A percentile compares a stretch with the other conserved stretches of the same genome.
phyloP scores from a whole-genome alignment of 2,113 vertebrate genomes.

The Sapayoa aenigma region DNA sequence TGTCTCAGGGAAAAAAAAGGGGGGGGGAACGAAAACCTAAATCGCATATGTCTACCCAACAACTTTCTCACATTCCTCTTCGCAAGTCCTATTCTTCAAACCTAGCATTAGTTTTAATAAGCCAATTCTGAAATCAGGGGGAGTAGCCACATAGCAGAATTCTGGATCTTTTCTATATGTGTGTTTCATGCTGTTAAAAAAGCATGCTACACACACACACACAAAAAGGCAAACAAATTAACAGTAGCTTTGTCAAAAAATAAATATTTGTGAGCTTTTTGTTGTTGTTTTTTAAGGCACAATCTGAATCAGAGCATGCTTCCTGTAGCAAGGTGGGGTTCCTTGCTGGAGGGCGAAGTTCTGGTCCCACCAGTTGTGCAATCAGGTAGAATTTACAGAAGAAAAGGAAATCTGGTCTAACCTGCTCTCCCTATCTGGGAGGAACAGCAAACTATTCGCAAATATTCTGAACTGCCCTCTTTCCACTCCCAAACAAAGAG shows the following conservation, averaged over 20 bases:
- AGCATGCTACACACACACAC: background rate
- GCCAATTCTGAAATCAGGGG: background rate
- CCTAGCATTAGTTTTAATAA: background rate
- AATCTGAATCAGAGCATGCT: background rate
- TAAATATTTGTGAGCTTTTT: background rate
- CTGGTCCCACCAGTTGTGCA: conserved; percentile 32
- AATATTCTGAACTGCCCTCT: conserved; percentile 10
- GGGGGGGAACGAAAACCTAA: background rate
- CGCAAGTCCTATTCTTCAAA: background rate
- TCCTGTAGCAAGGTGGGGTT: background rate
- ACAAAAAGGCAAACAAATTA: background rate
- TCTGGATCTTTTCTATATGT: background rate
- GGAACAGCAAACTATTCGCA: background rate
- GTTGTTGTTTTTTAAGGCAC: background rate
- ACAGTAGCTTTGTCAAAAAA: background rate
- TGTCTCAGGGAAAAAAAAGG: background rate
- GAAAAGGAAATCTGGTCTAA: conserved; percentile 49
- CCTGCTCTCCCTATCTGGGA: conserved; percentile 10
- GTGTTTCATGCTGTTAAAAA: background rate
- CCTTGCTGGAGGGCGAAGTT: conserved; percentile 19
- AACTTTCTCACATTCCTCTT: conserved; percentile 9
- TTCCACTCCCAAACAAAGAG: conserved; percentile 13
- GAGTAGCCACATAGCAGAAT: background rate
- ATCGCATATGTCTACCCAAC: background rate
- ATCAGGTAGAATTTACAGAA: conserved; percentile 12